Conservation (phyloP, 2,797 vertebrate species). For the Peromyscus attwateri region DNA sequence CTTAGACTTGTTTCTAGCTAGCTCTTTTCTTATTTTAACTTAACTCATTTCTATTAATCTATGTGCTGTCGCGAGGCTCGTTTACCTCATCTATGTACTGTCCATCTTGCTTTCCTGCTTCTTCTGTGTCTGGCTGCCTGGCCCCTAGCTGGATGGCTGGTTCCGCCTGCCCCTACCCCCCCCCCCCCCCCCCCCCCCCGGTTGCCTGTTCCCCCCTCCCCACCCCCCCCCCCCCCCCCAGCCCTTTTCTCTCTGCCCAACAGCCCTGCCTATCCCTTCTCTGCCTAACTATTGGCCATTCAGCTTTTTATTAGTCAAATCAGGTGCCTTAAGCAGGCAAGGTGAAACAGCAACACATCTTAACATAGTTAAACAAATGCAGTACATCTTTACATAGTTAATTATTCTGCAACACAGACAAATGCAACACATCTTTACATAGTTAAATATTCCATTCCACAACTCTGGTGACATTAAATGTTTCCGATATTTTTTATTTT, state of each 20-base stretch:
- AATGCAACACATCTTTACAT: background rate
- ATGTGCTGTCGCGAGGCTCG: background rate
- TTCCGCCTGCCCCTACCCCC: too few relatives aligned
- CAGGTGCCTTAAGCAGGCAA: background rate
- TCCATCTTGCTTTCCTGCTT: background rate
- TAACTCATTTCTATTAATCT: background rate
- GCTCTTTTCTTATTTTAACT: background rate
- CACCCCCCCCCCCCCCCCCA: too few relatives aligned
- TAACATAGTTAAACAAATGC: background rate
- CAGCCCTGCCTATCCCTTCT: background rate
- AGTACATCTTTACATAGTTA: too few relatives aligned
- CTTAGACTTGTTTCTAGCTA: background rate
- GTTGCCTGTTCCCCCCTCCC: too few relatives aligned
- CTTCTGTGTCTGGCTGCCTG: background rate
- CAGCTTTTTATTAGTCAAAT: background rate
- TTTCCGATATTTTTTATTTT: slow-evolving; percentile 29
- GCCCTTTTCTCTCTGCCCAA: background rate
- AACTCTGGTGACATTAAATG: background rate
- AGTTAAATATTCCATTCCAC: background rate
- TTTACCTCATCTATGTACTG: background rate
- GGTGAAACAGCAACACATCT: background rate
- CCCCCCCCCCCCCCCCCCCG: too few relatives aligned
- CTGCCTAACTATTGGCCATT: background rate
- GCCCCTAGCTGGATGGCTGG: background rate
- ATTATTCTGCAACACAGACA: background rate